A percentile compares a stretch with the other conserved stretches of the same genome.
Evolutionary conservation across 23 tunicate species (phyloP).

Genomic region (Styela plicata): DNA sequence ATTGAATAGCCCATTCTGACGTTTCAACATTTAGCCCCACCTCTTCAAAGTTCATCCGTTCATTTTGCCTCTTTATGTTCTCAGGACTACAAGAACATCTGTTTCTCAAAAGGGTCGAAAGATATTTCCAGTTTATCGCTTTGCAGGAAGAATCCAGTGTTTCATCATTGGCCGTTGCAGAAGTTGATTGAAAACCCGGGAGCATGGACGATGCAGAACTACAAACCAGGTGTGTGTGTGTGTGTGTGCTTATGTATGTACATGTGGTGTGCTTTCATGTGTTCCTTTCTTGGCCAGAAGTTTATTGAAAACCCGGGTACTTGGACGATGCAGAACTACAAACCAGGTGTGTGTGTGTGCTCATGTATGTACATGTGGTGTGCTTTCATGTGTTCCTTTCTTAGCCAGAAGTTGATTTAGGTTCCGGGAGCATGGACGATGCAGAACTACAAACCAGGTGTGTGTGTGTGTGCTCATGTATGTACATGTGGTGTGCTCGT

Average conservation of each 20-base stretch:
- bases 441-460: constrained; percentile 94
- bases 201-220: constrained; percentile 94
- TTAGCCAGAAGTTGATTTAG: constrained; percentile 64
- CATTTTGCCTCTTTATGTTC: too few relatives aligned
- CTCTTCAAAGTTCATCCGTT: too few relatives aligned
- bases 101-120: constrained; percentile 62
- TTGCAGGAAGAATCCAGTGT: constrained; percentile 86
- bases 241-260: too few relatives aligned
- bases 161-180: constrained; percentile 92
- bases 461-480: too few relatives aligned
- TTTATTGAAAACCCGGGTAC: constrained; percentile 67
- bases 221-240: constrained; percentile 65
- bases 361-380: too few relatives aligned
- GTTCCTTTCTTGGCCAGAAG: too few relatives aligned
- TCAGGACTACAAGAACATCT: constrained; percentile 80
- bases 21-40: too few relatives aligned
- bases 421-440: constrained; percentile 85
- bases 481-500: too few relatives aligned
- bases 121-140: constrained; percentile 60
- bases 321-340: constrained; percentile 94
- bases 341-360: constrained; percentile 78
- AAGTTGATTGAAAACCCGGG: constrained; percentile 74
- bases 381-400: too few relatives aligned
- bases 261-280: too few relatives aligned
- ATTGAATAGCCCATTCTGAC: too few relatives aligned